These are phyloP conservation scores for Acipenser oxyrinchus DNA, from an alignment of 2,797 vertebrate species.

Conservation along the genomic window DNA sequence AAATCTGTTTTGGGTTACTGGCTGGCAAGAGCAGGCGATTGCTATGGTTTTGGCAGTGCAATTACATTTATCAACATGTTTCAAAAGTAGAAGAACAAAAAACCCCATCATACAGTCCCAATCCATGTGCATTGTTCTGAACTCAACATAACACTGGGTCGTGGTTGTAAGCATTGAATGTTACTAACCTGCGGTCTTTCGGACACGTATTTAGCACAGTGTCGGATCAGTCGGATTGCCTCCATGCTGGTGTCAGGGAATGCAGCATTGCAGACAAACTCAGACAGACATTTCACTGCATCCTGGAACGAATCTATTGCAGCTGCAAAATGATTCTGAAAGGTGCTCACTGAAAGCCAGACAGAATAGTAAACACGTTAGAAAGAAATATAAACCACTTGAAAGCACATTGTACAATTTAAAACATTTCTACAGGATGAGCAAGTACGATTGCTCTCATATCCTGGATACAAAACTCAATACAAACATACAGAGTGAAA, in stretches of 20 bases:
- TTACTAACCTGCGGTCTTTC: slow-evolving; percentile 79
- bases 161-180: not conserved
- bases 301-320: slow-evolving; percentile 95
- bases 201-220: slow-evolving; percentile 86
- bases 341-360: slow-evolving; percentile 72
- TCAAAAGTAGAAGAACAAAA: too few relatives aligned
- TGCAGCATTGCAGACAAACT: slow-evolving; percentile 88
- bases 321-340: slow-evolving; percentile 82
- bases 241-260: slow-evolving; percentile 96
- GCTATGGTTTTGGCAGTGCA: not conserved
- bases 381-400: too few relatives aligned
- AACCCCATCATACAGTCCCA: too few relatives aligned
- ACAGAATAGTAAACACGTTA: slow-evolving; percentile 10
- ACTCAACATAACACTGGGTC: not conserved
- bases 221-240: slow-evolving; percentile 85
- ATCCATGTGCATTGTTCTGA: not conserved
- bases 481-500: too few relatives aligned
- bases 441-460: too few relatives aligned
- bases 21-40: too few relatives aligned
- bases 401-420: too few relatives aligned
- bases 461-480: too few relatives aligned
- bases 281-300: slow-evolving; percentile 88
- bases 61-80: too few relatives aligned
- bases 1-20: too few relatives aligned
- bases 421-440: too few relatives aligned